Percentiles rank a stretch among this genome's conserved stretches.
These are phyloP conservation scores for Alentia gelatinosa DNA, from an alignment of 2,888 invertebrate genomes.

Conservation along the genomic window DNA sequence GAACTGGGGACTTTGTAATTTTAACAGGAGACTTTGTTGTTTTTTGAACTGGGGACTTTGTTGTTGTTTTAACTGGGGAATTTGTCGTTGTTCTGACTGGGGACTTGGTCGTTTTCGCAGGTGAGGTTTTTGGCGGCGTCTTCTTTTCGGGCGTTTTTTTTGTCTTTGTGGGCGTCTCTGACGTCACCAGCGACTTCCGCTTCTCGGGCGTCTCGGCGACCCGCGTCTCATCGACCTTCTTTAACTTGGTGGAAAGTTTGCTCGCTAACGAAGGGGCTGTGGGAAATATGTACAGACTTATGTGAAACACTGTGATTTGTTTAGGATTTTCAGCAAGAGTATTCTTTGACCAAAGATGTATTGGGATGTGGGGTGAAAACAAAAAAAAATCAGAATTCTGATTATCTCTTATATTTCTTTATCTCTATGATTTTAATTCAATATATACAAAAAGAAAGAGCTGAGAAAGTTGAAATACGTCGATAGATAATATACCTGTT, in stretches of 20 bases:
- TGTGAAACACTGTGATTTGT: no score
- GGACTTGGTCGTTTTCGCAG: neutral
- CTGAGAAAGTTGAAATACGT: no score
- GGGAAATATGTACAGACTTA: neutral
- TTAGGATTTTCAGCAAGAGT: no score
- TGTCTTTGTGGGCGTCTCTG: neutral
- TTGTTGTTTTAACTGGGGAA: constrained; percentile 8
- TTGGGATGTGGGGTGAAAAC: no score
- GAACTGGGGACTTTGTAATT: no score
- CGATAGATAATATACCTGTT: no score
- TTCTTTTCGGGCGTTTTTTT: constrained; percentile 61
- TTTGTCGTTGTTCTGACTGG: neutral
- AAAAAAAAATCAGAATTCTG: no score
- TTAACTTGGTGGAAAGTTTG: neutral
- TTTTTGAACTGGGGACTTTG: constrained; percentile 18
- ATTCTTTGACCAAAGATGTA: no score
- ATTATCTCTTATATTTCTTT: no score
- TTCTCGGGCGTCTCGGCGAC: neutral
- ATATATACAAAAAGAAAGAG: no score
- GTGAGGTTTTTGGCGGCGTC: constrained; percentile 53
- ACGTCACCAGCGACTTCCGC: neutral
- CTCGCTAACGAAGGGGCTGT: neutral
- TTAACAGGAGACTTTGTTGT: neutral
- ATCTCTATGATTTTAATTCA: no score
- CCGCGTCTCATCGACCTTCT: neutral